Base-by-base conservation (phyloP, 2,113 vertebrate species). In the Sebastes schlegelii region DNA sequence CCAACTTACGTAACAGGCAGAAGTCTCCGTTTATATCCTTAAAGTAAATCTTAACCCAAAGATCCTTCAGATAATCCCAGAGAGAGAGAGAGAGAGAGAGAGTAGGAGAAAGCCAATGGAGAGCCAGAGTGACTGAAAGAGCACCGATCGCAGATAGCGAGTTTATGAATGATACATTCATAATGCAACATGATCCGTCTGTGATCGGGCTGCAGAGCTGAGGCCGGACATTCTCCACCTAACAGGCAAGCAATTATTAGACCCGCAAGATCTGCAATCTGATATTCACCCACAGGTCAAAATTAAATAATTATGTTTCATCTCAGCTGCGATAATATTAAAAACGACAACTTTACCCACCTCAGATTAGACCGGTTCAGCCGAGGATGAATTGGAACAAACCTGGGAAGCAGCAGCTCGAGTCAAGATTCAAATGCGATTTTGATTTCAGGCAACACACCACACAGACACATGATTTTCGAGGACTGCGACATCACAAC, bases 11-110 rank as follows among this genome's bases (percentile, higher is more conserved):
- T 81, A 93, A 95, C 69, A 48, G 46, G 52, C 80, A 85, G 80
- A 87, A 66, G 84, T 74, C 79, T 88, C 92, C 92, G 88, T 92
- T 94, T 94, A 92, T 91, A 94, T 82, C 92, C 92, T 81, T 51
- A 77, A 90, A 84, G 84, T 90, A 91, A 89, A 68, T 86, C 92
- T 92, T 74, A 91, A 88, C 88, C 74, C 49, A 61, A 63, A 73
- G 80, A 75, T 73, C 69, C 55, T 52, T 67, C 70, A 67, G 85
- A 87, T 95, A 94, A 95, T 94, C 92, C 86, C 55, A 78, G 84
- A 86, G 26, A 26, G 26, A 52, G 66, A 78, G 84, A 86, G 26
- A 26, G 26, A 52, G 66, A 84, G 58, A 71, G 46, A 26, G 10
- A 74, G 71, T 8, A 45, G 46, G 2, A 17, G 68, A 51, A 51